Evolutionary conservation across 2,113 vertebrate species (phyloP).

Genomic region (Chaetops frenatus): DNA sequence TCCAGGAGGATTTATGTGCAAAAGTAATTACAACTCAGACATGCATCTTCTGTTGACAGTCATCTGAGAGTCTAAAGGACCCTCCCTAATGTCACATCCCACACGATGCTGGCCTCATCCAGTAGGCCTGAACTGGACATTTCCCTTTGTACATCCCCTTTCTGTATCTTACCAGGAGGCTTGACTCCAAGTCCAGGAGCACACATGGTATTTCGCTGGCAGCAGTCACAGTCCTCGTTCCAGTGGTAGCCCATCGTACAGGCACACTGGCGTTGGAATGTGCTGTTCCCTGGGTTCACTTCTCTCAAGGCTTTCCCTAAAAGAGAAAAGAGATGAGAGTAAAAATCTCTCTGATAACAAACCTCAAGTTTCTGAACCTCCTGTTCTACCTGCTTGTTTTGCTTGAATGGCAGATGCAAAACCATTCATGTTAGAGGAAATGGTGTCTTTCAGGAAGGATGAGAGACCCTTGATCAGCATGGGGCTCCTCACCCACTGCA

Average conservation of each 20-base stretch:
- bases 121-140: background rate
- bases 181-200: conserved; percentile 73
- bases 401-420: background rate
- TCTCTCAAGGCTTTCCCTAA: conserved; percentile 82
- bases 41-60: background rate
- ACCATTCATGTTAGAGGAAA: background rate
- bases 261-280: conserved; percentile 76
- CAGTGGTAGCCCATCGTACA: conserved; percentile 82
- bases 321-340: background rate
- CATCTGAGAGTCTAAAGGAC: background rate
- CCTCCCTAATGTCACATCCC: background rate
- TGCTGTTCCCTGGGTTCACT: conserved; percentile 71
- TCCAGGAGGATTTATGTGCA: background rate
- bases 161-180: conserved; percentile 60
- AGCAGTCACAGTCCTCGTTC: conserved; percentile 84
- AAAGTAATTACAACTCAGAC: background rate
- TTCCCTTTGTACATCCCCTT: background rate
- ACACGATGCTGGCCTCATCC: background rate
- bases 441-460: background rate
- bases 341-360: background rate
- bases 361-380: background rate
- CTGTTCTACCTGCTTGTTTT: background rate
- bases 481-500: background rate
- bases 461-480: background rate
- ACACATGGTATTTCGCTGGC: conserved; percentile 78